These are phyloP conservation scores for Xenops minutus DNA, from an alignment of 2,797 vertebrate species.

Conservation along the genomic window DNA sequence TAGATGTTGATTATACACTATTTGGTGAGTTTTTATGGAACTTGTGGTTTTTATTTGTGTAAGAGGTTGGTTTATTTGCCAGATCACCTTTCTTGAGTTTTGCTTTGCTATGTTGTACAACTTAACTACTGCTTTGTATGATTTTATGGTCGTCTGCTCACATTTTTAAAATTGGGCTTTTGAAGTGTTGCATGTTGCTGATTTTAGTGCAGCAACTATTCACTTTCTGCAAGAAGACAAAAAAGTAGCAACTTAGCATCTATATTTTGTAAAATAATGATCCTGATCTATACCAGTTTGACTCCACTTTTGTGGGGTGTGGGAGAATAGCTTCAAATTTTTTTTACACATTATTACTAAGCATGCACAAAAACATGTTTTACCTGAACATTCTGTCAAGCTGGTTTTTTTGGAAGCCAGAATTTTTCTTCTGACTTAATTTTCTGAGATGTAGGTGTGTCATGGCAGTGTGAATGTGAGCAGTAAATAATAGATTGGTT, in stretches of 20 bases:
- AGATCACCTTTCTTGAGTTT: background rate
- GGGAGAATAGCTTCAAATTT: background rate
- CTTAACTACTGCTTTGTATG: background rate
- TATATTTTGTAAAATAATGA: background rate
- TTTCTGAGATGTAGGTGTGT: background rate
- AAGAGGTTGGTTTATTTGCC: background rate
- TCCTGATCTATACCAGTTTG: background rate
- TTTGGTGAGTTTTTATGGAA: conserved; percentile 84
- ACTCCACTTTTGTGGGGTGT: accelerated
- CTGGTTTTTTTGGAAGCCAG: background rate
- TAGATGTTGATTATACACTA: conserved; percentile 97
- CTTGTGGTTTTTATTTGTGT: background rate
- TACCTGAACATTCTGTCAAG: background rate
- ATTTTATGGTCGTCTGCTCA: background rate
- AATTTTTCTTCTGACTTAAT: background rate
- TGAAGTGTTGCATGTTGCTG: background rate
- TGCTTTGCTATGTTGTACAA: background rate
- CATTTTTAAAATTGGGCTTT: background rate
- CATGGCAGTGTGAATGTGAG: background rate
- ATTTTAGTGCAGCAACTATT: background rate
- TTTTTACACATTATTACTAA: background rate
- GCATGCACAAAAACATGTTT: background rate
- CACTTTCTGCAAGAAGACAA: background rate
- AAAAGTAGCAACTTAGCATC: background rate
- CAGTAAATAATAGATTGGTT: background rate